phyloP scores from a whole-genome alignment of 2,113 vertebrate species.

The Tetraodon nigroviridis region DNA sequence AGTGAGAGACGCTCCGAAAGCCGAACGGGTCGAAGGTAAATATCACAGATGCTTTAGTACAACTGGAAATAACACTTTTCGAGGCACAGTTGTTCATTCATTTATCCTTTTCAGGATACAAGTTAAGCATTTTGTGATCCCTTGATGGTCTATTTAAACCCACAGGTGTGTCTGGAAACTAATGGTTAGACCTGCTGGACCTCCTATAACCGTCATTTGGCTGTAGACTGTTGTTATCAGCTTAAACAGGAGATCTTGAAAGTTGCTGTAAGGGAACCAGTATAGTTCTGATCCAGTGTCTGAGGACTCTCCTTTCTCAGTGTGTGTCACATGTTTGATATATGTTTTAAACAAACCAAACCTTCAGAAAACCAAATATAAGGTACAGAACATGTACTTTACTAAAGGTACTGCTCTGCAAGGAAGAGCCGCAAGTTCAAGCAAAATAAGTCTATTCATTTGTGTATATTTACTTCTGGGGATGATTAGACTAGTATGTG shows the following conservation, averaged over 20 bases:
- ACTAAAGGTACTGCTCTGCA: too few species aligned
- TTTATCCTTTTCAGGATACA: not conserved
- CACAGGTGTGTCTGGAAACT: constrained; percentile 21
- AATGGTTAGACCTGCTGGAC: constrained; percentile 27
- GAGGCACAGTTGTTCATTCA: not conserved
- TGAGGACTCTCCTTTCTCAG: too few species aligned
- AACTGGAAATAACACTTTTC: not conserved
- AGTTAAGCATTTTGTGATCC: constrained; percentile 3
- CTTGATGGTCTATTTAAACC: not conserved
- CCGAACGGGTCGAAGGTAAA: too few species aligned
- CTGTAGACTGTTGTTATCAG: constrained; percentile 41
- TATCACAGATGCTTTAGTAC: too few species aligned
- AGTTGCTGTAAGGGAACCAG: constrained; percentile 23
- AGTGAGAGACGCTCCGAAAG: too few species aligned
- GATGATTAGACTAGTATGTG: constrained; percentile 26
- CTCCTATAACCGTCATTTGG: constrained; percentile 43
- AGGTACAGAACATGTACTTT: too few species aligned
- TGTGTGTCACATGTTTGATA: too few species aligned
- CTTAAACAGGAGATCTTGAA: constrained; percentile 42
- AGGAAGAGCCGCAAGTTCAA: constrained; percentile 6
- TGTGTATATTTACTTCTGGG: constrained; percentile 41
- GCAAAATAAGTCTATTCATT: constrained; percentile 45
- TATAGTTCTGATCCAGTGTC: constrained; percentile 1
- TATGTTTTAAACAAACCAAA: too few species aligned
- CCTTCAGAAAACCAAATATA: too few species aligned